Evolutionary conservation across 2,797 vertebrate genomes (phyloP).

Genomic region (Halcyon leucocephala): DNA sequence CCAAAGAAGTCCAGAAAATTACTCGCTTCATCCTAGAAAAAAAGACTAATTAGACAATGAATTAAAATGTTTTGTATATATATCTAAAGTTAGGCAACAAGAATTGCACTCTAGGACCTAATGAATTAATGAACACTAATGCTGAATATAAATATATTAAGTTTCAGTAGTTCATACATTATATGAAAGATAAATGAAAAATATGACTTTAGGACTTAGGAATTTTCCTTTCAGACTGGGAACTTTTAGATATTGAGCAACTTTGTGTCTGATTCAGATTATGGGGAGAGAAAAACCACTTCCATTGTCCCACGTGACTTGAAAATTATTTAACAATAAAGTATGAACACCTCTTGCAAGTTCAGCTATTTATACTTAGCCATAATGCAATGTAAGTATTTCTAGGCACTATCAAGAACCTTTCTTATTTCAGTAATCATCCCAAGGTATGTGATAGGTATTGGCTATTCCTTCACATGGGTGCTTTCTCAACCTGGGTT

Average conservation of each 20-base stretch:
- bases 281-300: neutral
- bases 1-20: neutral
- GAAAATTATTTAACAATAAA: neutral
- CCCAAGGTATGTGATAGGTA: neutral
- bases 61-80: neutral
- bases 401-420: neutral
- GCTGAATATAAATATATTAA: neutral
- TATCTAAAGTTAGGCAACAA: neutral
- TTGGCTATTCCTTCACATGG: neutral
- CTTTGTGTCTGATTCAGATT: neutral
- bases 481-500: neutral
- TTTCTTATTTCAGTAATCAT: neutral
- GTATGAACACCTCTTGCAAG: neutral
- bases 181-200: neutral
- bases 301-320: neutral
- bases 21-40: neutral
- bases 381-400: neutral
- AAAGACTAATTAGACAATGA: neutral
- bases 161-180: neutral
- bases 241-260: neutral
- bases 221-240: constrained; percentile 9
- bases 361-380: neutral
- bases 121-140: neutral
- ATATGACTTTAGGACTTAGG: neutral
- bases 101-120: neutral